Conservation (phyloP, 2,888 invertebrate genomes). For the Sarcophaga caerulescens region DNA sequence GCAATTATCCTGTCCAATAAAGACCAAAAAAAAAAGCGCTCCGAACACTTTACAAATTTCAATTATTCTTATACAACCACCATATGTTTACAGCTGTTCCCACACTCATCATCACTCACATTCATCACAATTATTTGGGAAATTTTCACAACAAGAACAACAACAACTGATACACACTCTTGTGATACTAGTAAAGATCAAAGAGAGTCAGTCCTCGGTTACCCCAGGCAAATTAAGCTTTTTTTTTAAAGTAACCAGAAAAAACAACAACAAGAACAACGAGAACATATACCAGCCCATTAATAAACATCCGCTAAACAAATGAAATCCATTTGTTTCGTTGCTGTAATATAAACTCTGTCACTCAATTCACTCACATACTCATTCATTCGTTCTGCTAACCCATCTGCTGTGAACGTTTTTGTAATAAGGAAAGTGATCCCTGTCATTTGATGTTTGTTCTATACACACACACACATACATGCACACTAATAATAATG, state of each 20-base stretch:
- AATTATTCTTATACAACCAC: not conserved
- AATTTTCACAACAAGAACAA: not conserved
- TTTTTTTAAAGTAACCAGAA: not conserved
- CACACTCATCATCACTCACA: slow-evolving; percentile 59
- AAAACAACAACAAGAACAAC: not conserved
- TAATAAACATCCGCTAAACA: slow-evolving; percentile 53
- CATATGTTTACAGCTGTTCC: slow-evolving; percentile 44
- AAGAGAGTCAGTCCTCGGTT: slow-evolving; percentile 36
- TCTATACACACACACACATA: not conserved
- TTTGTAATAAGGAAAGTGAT: slow-evolving; percentile 48
- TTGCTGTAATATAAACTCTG: not conserved
- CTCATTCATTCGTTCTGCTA: not conserved
- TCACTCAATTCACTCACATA: not conserved
- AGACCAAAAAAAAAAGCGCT: too few species aligned
- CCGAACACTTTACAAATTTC: not conserved
- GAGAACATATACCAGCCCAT: slow-evolving; percentile 17
- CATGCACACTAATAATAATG: too few species aligned
- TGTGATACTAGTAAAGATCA: slow-evolving; percentile 47
- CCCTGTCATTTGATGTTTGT: slow-evolving; percentile 45
- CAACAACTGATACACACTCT: not conserved
- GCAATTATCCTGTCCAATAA: too few species aligned
- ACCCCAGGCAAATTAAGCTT: slow-evolving; percentile 50
- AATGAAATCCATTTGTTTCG: slow-evolving; percentile 33
- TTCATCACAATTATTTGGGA: slow-evolving; percentile 52
- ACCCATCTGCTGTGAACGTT: not conserved